A percentile compares a stretch with the other conserved stretches of the same genome.
phyloP scores from a whole-genome alignment of 2,113 vertebrate genomes.

The Dryoscopus gambensis region DNA sequence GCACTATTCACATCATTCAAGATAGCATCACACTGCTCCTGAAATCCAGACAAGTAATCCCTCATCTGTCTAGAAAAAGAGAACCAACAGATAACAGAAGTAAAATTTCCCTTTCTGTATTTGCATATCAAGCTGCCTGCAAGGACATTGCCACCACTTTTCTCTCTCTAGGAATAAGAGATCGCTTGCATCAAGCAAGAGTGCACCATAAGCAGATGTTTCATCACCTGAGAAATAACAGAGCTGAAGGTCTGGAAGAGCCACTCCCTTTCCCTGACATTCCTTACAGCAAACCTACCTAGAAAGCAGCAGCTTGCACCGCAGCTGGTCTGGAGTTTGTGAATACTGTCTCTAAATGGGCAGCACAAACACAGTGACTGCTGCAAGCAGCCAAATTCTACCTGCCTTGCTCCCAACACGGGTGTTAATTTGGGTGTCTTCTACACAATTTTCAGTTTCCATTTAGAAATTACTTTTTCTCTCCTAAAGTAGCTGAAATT shows the following conservation, averaged over 20 bases:
- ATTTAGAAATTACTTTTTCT: not conserved
- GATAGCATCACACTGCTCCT: slow-evolving; percentile 94
- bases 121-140: slow-evolving; percentile 2
- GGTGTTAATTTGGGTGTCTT: not conserved
- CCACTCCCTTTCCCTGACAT: not conserved
- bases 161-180: not conserved
- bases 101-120: slow-evolving; percentile 22
- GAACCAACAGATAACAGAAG: slow-evolving; percentile 58
- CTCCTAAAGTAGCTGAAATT: not conserved
- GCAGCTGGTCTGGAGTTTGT: not conserved
- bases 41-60: slow-evolving; percentile 89
- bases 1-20: slow-evolving; percentile 88
- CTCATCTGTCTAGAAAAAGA: slow-evolving; percentile 85
- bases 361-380: not conserved
- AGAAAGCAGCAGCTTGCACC: not conserved
- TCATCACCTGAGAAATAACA: not conserved
- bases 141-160: not conserved
- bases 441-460: not conserved
- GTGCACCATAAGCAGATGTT: not conserved
- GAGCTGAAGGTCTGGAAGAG: not conserved
- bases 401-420: not conserved
- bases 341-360: not conserved
- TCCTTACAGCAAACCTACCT: not conserved
- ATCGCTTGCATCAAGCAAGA: not conserved
- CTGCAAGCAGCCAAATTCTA: not conserved